Evolutionary conservation across 2,888 invertebrate genomes (phyloP).

Genomic region (Plagodis pulveraria): DNA sequence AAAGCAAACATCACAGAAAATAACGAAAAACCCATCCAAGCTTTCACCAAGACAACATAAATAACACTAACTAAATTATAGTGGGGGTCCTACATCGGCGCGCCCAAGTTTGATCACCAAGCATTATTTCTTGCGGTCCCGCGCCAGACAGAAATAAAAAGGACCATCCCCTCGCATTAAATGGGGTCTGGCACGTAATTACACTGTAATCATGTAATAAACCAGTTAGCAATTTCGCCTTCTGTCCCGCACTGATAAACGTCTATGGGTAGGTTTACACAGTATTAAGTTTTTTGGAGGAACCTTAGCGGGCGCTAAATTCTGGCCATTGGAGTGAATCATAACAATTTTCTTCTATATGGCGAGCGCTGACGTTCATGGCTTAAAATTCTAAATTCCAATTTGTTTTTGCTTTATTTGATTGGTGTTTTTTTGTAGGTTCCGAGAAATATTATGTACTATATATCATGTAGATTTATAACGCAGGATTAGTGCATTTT

Average conservation of each 20-base stretch:
- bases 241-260: conserved; percentile 47
- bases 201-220: conserved; percentile 49
- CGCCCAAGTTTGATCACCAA: conserved; percentile 34
- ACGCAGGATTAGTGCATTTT: too few species aligned
- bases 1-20: conserved; percentile 22
- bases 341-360: too few species aligned
- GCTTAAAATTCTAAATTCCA: too few species aligned
- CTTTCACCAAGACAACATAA: conserved; percentile 29
- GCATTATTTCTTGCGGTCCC: conserved; percentile 31
- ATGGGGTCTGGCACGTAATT: conserved; percentile 46
- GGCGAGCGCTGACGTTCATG: too few species aligned
- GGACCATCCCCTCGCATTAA: conserved; percentile 40
- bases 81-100: conserved; percentile 21
- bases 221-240: conserved; percentile 47
- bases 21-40: conserved; percentile 18
- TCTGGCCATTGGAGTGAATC: too few species aligned
- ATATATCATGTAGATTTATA: too few species aligned
- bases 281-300: conserved; percentile 1
- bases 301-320: too few species aligned
- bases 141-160: conserved; percentile 40
- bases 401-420: too few species aligned
- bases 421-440: too few species aligned
- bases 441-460: too few species aligned
- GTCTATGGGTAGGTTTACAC: conserved; percentile 17
- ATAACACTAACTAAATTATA: conserved; percentile 33